Conservation (phyloP, 2,888 invertebrate species). For the Orchesella flavescens region DNA sequence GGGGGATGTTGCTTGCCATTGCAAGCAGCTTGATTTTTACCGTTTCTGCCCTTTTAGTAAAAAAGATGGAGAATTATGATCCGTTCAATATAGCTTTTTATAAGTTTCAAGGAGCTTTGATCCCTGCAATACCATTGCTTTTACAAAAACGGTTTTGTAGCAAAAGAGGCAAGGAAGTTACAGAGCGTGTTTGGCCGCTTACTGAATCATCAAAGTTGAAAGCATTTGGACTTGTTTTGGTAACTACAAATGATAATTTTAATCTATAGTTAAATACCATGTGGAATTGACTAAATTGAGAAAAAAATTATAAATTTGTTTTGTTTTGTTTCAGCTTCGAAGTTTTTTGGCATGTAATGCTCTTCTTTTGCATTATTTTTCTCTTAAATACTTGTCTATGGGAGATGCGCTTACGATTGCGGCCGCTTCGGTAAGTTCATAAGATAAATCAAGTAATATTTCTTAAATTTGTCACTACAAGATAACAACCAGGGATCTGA, state of each 20-base stretch:
- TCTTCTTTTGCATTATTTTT: constrained; percentile 60
- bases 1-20: constrained; percentile 47
- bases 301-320: background rate
- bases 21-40: constrained; percentile 46
- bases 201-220: constrained; percentile 20
- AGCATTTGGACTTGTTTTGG: background rate
- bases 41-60: constrained; percentile 60
- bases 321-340: constrained; percentile 57
- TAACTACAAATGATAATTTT: background rate
- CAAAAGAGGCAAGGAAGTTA: constrained; percentile 17
- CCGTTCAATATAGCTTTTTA: constrained; percentile 62
- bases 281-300: background rate
- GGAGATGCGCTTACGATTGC: constrained; percentile 63
- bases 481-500: no score
- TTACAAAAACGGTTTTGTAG: constrained; percentile 35
- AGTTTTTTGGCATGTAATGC: constrained; percentile 65
- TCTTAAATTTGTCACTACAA: no score
- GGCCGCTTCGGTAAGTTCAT: constrained; percentile 34
- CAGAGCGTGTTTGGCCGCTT: constrained; percentile 41
- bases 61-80: constrained; percentile 59
- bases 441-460: background rate
- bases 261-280: background rate
- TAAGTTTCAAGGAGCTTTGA: constrained; percentile 64
- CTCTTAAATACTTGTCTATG: constrained; percentile 56
- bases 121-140: constrained; percentile 56